These are phyloP conservation scores for Melipona quadrifasciata DNA, from an alignment of 1,140 invertebrate species.

Conservation along the genomic window DNA sequence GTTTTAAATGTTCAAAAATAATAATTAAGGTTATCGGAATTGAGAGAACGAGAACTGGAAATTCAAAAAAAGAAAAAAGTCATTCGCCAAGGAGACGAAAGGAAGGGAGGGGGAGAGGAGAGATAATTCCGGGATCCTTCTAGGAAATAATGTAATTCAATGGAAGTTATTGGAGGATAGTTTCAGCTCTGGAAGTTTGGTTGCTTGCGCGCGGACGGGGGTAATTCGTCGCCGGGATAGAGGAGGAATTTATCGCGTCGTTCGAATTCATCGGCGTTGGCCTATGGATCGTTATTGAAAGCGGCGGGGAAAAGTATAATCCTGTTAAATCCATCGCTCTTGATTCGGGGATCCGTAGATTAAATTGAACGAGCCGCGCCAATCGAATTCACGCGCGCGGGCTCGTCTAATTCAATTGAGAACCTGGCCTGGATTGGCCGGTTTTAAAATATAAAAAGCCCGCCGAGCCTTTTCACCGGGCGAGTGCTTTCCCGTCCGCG, in stretches of 20 bases:
- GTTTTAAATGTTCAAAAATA: too few relatives aligned
- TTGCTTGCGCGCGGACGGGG: not conserved
- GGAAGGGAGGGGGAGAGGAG: not conserved
- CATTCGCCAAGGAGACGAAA: not conserved
- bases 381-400: constrained; percentile 12
- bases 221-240: not conserved
- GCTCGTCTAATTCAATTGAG: constrained; percentile 31
- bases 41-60: not conserved
- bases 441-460: constrained; percentile 17
- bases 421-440: not conserved
- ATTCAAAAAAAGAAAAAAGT: not conserved
- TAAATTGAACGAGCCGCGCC: constrained; percentile 30
- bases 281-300: constrained; percentile 30
- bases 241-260: constrained; percentile 28
- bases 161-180: constrained; percentile 12
- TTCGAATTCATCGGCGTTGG: constrained; percentile 25
- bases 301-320: constrained; percentile 26
- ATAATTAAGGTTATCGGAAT: too few relatives aligned
- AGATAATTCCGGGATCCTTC: not conserved
- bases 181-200: not conserved
- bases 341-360: constrained; percentile 27
- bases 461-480: not conserved
- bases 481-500: not conserved
- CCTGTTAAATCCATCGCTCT: constrained; percentile 24
- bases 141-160: not conserved